These are phyloP conservation scores for Sebastiscus albofasciatus DNA, from an alignment of 2,797 vertebrate genomes.

Conservation along the genomic window DNA sequence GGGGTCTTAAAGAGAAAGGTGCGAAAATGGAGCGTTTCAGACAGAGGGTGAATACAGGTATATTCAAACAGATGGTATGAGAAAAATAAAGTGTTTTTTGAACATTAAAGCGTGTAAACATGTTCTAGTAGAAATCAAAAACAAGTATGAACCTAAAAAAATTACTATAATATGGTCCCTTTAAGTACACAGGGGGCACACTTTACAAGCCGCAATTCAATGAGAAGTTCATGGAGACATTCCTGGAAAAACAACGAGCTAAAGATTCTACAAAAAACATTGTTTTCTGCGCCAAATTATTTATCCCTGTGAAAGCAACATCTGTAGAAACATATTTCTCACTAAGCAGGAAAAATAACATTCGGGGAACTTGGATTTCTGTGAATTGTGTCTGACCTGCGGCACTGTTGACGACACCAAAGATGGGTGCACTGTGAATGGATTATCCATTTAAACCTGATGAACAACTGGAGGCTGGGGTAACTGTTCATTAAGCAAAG, in stretches of 20 bases:
- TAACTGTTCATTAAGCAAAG: slow-evolving; percentile 46
- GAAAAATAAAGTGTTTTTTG: too few species aligned
- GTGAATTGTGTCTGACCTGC: neutral
- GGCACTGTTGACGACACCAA: neutral
- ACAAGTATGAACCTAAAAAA: too few species aligned
- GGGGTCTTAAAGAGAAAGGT: too few species aligned
- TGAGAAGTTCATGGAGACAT: neutral
- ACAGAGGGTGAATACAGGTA: too few species aligned
- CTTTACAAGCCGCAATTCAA: neutral
- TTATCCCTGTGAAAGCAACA: neutral
- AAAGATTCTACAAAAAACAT: neutral
- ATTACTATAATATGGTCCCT: neutral
- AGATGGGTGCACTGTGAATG: neutral
- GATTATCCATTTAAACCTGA: slow-evolving; percentile 30
- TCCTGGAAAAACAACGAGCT: neutral
- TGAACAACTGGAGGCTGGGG: slow-evolving; percentile 18
- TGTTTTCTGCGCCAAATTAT: neutral
- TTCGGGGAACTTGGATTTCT: neutral
- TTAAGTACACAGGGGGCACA: neutral
- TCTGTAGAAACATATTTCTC: neutral
- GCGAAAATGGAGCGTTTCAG: too few species aligned
- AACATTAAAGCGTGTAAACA: too few species aligned
- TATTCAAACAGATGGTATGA: too few species aligned
- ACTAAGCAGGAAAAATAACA: neutral
- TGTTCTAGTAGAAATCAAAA: too few species aligned